phyloP scores from a whole-genome alignment of 2,888 invertebrate genomes.

The Arenicola marina region DNA sequence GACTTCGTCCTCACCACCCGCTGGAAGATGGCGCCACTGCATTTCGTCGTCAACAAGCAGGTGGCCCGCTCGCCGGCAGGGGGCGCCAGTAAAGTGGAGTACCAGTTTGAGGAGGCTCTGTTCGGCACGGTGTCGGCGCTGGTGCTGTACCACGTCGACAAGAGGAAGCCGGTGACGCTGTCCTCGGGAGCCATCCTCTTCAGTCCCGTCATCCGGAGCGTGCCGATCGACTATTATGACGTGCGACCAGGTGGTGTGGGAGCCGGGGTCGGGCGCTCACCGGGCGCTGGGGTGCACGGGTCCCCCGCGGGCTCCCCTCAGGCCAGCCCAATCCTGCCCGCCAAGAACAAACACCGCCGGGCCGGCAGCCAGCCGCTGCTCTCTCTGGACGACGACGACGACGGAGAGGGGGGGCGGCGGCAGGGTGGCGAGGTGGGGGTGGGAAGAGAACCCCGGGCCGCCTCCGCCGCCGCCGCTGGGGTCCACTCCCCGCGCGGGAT shows the following conservation, averaged over 20 bases:
- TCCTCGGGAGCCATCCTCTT: conserved; percentile 87
- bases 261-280: background rate
- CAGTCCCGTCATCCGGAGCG: conserved; percentile 20
- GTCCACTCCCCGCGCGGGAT: background rate
- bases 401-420: too few relatives aligned
- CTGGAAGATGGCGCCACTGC: conserved; percentile 79
- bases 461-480: background rate
- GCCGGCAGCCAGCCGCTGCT: conserved; percentile 52
- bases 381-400: conserved; percentile 32
- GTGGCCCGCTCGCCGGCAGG: conserved; percentile 45
- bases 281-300: background rate
- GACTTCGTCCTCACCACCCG: conserved; percentile 92
- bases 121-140: conserved; percentile 92
- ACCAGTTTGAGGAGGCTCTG: conserved; percentile 90
- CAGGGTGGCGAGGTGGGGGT: background rate
- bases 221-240: conserved; percentile 8
- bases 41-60: conserved; percentile 83
- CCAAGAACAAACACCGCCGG: conserved; percentile 14
- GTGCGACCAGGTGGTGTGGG: background rate
- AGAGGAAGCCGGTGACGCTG: conserved; percentile 84
- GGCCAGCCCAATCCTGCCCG: background rate
- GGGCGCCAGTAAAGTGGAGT: conserved; percentile 69
- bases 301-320: background rate
- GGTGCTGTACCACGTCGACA: conserved; percentile 90
- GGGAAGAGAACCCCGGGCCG: background rate